Percentiles rank a stretch among this genome's conserved stretches.
These are phyloP conservation scores for Cosmopolites sordidus DNA, from an alignment of 2,888 invertebrate species.

Conservation along the genomic window DNA sequence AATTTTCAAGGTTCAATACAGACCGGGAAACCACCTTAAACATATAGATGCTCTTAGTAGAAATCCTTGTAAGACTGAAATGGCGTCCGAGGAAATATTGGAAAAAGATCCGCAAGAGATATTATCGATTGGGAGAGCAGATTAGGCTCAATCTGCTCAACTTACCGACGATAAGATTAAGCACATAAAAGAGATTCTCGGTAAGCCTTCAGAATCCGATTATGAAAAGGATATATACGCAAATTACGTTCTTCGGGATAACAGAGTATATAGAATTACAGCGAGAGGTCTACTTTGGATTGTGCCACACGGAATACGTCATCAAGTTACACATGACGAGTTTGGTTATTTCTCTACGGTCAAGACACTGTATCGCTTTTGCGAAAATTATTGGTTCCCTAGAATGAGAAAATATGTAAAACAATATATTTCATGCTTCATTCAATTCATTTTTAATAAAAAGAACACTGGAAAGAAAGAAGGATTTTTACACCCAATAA, in stretches of 20 bases:
- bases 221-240: too few relatives aligned
- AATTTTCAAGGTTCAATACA: constrained; percentile 26
- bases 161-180: too few relatives aligned
- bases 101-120: too few relatives aligned
- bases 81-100: too few relatives aligned
- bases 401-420: constrained; percentile 41
- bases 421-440: constrained; percentile 43
- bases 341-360: constrained; percentile 41
- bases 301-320: constrained; percentile 38
- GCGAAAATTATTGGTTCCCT: constrained; percentile 44
- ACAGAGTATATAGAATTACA: too few relatives aligned
- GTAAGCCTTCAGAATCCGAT: too few relatives aligned
- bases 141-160: too few relatives aligned
- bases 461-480: too few relatives aligned
- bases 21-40: constrained; percentile 21
- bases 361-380: constrained; percentile 35
- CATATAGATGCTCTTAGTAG: constrained; percentile 31
- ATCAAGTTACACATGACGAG: constrained; percentile 41
- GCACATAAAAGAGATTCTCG: too few relatives aligned
- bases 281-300: constrained; percentile 29
- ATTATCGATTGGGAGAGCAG: neutral
- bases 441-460: constrained; percentile 43
- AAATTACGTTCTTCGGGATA: too few relatives aligned
- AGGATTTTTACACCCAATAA: too few relatives aligned
- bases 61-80: constrained; percentile 22